A percentile compares a stretch with the other conserved stretches of the same genome.
Evolutionary conservation across 2,797 vertebrate genomes (phyloP).

Genomic region (Falco columbarius): DNA sequence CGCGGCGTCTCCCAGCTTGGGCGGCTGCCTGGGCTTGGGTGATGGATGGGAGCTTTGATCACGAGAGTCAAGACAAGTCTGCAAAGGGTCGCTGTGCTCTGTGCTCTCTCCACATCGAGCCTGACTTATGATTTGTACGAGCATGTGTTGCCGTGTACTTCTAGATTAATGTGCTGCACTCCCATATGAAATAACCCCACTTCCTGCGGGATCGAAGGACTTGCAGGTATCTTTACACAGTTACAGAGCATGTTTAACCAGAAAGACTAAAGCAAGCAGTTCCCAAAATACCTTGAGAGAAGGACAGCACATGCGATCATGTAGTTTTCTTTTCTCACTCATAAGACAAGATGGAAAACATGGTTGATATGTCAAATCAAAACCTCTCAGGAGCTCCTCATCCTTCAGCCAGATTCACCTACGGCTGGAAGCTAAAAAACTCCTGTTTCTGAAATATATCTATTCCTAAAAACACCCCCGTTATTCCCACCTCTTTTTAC

Average conservation of each 20-base stretch:
- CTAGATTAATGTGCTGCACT: neutral
- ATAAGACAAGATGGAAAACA: neutral
- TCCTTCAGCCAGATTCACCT: neutral
- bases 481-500: neutral
- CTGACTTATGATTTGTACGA: neutral
- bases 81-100: neutral
- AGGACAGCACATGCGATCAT: neutral
- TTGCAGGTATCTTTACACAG: neutral
- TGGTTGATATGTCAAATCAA: neutral
- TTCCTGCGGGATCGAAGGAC: neutral
- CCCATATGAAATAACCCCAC: neutral
- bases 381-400: neutral
- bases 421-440: neutral
- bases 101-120: neutral
- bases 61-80: neutral
- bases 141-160: neutral
- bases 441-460: neutral
- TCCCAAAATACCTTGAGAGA: neutral
- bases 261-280: neutral
- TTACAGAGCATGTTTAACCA: neutral
- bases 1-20: neutral
- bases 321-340: neutral
- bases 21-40: neutral
- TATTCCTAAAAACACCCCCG: neutral
- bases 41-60: conserved; percentile 29